These are phyloP conservation scores for Sarcophaga peregrina DNA, from an alignment of 1,140 invertebrate species.

Conservation along the genomic window DNA sequence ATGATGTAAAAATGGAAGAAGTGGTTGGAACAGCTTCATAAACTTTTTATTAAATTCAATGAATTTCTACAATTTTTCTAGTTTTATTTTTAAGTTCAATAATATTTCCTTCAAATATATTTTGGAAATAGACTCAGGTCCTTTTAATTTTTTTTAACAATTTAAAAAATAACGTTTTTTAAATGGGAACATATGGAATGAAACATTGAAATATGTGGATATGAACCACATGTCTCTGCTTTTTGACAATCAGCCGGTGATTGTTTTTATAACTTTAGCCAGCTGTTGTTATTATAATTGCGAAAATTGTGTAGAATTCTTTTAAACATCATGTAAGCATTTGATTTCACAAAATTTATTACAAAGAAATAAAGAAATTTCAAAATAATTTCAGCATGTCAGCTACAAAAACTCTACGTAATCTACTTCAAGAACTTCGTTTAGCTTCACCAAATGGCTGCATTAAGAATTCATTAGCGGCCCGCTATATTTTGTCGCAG, in stretches of 20 bases:
- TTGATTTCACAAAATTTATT: neutral
- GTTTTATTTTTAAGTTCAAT: neutral
- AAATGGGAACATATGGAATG: neutral
- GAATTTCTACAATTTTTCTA: neutral
- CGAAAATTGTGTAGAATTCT: neutral
- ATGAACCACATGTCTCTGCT: neutral
- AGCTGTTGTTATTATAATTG: neutral
- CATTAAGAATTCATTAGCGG: slow-evolving; percentile 65
- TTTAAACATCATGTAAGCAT: neutral
- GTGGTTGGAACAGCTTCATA: neutral
- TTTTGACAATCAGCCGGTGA: slow-evolving; percentile 30
- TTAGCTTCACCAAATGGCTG: slow-evolving; percentile 52
- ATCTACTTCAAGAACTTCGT: slow-evolving; percentile 59
- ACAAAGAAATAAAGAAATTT: neutral
- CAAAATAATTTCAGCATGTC: slow-evolving; percentile 49
- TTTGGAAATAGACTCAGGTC: too few relatives aligned
- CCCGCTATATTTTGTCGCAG: slow-evolving; percentile 76
- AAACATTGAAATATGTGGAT: neutral
- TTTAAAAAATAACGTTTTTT: too few relatives aligned
- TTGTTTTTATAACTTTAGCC: neutral
- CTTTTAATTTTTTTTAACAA: too few relatives aligned
- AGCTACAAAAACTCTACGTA: slow-evolving; percentile 57
- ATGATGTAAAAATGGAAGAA: slow-evolving; percentile 50
- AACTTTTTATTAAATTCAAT: neutral
- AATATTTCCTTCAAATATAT: too few relatives aligned